Evolutionary conservation across 1,140 invertebrate species (phyloP).

Genomic region (Wasmannia auropunctata): DNA sequence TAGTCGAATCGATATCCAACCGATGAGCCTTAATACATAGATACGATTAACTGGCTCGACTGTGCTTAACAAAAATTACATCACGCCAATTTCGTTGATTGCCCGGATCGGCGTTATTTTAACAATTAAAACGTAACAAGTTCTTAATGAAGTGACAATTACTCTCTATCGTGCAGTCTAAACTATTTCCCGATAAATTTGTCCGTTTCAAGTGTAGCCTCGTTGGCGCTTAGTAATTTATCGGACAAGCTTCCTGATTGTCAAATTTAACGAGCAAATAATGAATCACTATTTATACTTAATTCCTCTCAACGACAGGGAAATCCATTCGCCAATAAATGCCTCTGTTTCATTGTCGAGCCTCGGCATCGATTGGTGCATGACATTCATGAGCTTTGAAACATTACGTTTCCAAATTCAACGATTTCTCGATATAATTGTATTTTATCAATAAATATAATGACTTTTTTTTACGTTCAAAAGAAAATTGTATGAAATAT

Average conservation of each 20-base stretch:
- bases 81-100: conserved; percentile 13
- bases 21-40: conserved; percentile 9
- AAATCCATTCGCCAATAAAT: conserved; percentile 49
- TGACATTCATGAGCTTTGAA: conserved; percentile 34
- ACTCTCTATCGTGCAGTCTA: conserved; percentile 21
- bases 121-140: conserved; percentile 33
- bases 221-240: conserved; percentile 25
- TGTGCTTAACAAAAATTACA: conserved; percentile 38
- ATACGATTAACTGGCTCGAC: conserved; percentile 27
- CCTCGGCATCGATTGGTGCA: conserved; percentile 27
- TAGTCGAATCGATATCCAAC: conserved; percentile 43
- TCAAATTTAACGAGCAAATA: conserved; percentile 50
- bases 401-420: conserved; percentile 28
- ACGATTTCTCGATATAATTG: conserved; percentile 10
- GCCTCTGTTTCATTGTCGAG: conserved; percentile 26
- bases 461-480: not conserved
- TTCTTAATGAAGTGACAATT: conserved; percentile 53
- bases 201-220: conserved; percentile 27
- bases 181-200: conserved; percentile 46
- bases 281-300: conserved; percentile 44
- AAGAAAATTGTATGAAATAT: not conserved
- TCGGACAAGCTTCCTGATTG: conserved; percentile 13
- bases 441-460: not conserved
- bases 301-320: conserved; percentile 24
- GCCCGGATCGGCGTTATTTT: not conserved